A percentile compares a stretch with the other conserved stretches of the same genome.
Conservation (phyloP, 2,888 invertebrate species). For the Mesorhabditis belari region DNA sequence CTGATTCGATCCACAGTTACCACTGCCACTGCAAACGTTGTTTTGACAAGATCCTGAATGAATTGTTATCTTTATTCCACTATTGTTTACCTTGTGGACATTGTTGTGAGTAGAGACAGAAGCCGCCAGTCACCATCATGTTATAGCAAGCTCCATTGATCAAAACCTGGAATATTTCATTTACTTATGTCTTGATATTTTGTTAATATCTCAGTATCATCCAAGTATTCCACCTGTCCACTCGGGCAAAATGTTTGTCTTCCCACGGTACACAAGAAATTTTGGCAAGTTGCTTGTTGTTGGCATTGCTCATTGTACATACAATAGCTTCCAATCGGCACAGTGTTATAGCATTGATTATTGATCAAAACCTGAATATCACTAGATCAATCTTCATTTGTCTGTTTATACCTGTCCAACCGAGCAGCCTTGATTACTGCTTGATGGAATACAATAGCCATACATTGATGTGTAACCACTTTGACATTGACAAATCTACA, state of each 20-base stretch:
- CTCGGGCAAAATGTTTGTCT: no score
- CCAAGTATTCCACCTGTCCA: no score
- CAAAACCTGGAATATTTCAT: conserved; percentile 9
- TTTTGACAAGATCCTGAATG: neutral
- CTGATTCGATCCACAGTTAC: neutral
- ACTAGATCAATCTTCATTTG: neutral
- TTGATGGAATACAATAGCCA: conserved; percentile 16
- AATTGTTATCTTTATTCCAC: neutral
- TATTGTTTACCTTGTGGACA: conserved; percentile 4
- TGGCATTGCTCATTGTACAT: conserved; percentile 17
- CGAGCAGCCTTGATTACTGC: neutral
- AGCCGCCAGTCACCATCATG: conserved; percentile 11
- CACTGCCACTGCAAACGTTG: neutral
- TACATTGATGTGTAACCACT: conserved; percentile 13
- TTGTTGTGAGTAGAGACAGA: conserved; percentile 17
- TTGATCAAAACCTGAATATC: conserved; percentile 17
- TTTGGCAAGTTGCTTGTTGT: no score
- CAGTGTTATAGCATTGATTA: conserved; percentile 13
- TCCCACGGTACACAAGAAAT: no score
- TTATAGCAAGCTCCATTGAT: conserved; percentile 19
- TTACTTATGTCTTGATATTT: no score
- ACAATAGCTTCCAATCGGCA: conserved; percentile 15
- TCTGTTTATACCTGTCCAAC: neutral
- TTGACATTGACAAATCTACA: neutral
- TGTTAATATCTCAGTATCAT: no score